Evolutionary conservation across 2,888 invertebrate genomes (phyloP), one percentile per base, ranked within the genome.

Genomic region (Dasysyrphus tricinctus): DNA sequence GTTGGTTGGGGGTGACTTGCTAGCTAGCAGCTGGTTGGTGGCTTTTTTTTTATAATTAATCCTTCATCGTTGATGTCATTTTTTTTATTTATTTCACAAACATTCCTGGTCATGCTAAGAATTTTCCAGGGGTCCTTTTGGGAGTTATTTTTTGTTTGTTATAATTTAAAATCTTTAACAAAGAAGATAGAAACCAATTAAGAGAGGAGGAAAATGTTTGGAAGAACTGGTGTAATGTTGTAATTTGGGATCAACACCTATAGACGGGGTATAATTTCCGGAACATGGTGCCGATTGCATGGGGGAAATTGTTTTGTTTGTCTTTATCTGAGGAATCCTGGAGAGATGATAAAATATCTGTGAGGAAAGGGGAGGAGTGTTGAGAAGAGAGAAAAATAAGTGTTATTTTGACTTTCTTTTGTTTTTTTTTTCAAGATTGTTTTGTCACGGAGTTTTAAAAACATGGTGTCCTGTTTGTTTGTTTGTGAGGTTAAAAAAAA

Each of bases 231-330:
- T 81, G 86, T 78, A 75, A 86, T 81, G 81, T 81, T 81, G 85
- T 86, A 86, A 86, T 82, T 78, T 86, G 78, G 86, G 78, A 86
- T 86, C 81, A 75, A 70, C 86, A 86, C 81, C 81, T 86, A 32
- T 32, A 63, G 59, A 65, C 32, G 63, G 70, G 70, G 78, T 54
- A 54, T 74, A 59, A 78, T 74, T 80, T 77, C 76, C 73, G 80
- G 57, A 70, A 80, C 75, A 84, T 56, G 12, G 24, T 70, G 16
- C 32, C 32, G 49, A 67, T 61, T 44, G 61, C 24, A 54, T 47
- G 63, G 76, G 76, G 63, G 56, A 44, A 70, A 76, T 80, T 80
- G 54, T 76, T 70, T 63, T 80, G 76, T 76, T 80, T 80, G 76
- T 63, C 54, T 80, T 75, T 44, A 1, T 14, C 32, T 44, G 16